Evolutionary conservation across 2,113 vertebrate genomes (phyloP).

Genomic region (Saccopteryx bilineata): DNA sequence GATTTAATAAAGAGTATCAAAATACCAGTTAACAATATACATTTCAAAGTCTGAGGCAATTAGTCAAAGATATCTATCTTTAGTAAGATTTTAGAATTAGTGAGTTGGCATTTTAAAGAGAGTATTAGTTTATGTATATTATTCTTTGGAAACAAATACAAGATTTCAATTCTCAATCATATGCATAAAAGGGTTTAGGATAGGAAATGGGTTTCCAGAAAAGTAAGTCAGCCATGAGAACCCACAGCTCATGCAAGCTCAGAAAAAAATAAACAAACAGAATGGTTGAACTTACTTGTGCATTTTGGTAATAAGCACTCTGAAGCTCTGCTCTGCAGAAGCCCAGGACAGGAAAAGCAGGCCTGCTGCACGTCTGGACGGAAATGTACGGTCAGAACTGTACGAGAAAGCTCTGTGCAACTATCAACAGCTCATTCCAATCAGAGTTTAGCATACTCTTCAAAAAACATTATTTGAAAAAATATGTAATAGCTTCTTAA

Average conservation of each 20-base stretch:
- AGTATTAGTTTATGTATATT: slow-evolving; percentile 23
- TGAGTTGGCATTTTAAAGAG: neutral
- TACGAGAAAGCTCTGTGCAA: neutral
- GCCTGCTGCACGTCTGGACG: slow-evolving; percentile 51
- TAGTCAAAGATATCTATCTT: neutral
- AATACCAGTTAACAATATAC: neutral
- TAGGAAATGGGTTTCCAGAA: slow-evolving; percentile 20
- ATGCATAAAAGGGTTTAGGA: neutral
- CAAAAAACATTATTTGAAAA: slow-evolving; percentile 1
- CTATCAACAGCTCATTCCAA: neutral
- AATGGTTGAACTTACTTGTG: slow-evolving; percentile 48
- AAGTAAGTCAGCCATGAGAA: neutral
- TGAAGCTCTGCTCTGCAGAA: slow-evolving; percentile 68
- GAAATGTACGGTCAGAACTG: slow-evolving; percentile 52
- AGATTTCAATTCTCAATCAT: neutral
- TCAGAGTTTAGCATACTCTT: slow-evolving; percentile 26
- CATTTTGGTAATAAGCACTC: neutral
- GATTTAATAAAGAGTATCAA: slow-evolving; percentile 30
- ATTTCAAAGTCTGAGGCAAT: slow-evolving; percentile 29
- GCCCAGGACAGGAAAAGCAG: slow-evolving; percentile 49
- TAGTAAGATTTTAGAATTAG: slow-evolving; percentile 46
- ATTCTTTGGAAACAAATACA: slow-evolving; percentile 57
- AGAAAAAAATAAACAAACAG: slow-evolving; percentile 4
- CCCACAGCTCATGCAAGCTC: slow-evolving; percentile 51
- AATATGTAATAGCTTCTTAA: neutral